Percentiles rank a stretch among this genome's conserved stretches.
These are phyloP conservation scores for Clarias macrocephalus DNA, from an alignment of 2,113 vertebrate species.

Conservation along the genomic window DNA sequence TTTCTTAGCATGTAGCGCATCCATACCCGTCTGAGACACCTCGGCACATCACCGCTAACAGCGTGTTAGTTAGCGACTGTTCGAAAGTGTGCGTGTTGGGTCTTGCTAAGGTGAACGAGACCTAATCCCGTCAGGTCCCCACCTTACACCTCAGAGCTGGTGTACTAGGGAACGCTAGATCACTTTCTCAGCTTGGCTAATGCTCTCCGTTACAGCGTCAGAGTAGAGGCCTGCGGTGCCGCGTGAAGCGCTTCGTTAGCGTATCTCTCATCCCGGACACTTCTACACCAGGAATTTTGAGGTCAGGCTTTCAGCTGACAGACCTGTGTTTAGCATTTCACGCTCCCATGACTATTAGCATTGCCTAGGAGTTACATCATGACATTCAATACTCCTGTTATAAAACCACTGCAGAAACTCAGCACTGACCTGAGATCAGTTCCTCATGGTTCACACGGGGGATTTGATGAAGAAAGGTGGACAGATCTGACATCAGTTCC, in stretches of 20 bases:
- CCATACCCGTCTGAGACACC: too few species aligned
- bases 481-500: background rate
- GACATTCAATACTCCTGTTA: background rate
- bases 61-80: background rate
- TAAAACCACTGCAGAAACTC: background rate
- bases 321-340: background rate
- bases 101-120: background rate
- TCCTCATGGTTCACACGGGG: background rate
- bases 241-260: background rate
- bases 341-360: background rate
- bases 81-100: background rate
- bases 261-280: background rate
- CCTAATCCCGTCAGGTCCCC: background rate
- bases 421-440: background rate
- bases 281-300: background rate
- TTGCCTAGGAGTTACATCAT: too few species aligned
- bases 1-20: background rate
- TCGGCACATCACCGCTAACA: background rate
- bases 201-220: background rate
- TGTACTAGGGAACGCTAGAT: too few species aligned
- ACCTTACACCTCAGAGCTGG: background rate
- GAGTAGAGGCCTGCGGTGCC: background rate
- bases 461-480: background rate
- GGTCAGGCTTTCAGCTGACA: background rate
- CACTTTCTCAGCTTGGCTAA: background rate